phyloP scores from a whole-genome alignment of 2,888 invertebrate species.

The Corbicula japonica region DNA sequence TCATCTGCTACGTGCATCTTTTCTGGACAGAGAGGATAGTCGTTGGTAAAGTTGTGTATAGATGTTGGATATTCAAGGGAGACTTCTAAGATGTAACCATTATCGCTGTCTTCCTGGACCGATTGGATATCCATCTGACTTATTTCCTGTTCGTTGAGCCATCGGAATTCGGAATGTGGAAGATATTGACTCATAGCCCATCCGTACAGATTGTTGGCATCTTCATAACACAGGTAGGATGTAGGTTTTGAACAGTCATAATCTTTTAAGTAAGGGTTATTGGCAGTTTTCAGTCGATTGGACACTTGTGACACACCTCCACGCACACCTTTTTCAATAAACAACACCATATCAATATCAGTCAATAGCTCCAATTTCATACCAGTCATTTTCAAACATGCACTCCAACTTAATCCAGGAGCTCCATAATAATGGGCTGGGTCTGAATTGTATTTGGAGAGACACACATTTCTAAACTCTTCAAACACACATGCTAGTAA shows the following conservation, averaged over 20 bases:
- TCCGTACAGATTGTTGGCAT: slow-evolving; percentile 49
- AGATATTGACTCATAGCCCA: slow-evolving; percentile 34
- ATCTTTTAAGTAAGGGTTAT: slow-evolving; percentile 68
- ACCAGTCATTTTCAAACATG: slow-evolving; percentile 74
- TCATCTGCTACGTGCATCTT: slow-evolving; percentile 19
- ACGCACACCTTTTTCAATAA: slow-evolving; percentile 63
- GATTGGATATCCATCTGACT: slow-evolving; percentile 1
- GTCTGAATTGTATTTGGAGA: slow-evolving; percentile 73
- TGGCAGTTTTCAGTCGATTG: slow-evolving; percentile 74
- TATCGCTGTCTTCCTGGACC: slow-evolving; percentile 6
- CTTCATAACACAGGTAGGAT: slow-evolving; percentile 47
- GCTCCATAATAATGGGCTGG: slow-evolving; percentile 74
- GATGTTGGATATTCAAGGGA: slow-evolving; percentile 47
- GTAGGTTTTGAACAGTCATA: slow-evolving; percentile 58
- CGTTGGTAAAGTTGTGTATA: slow-evolving; percentile 42
- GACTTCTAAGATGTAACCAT: slow-evolving; percentile 48
- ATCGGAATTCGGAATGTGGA: slow-evolving; percentile 45
- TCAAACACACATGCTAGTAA: slow-evolving; percentile 81
- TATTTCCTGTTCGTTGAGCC: slow-evolving; percentile 28
- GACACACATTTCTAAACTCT: slow-evolving; percentile 74
- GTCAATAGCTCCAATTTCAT: slow-evolving; percentile 73
- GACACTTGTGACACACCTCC: slow-evolving; percentile 66
- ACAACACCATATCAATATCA: slow-evolving; percentile 75
- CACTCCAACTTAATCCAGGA: slow-evolving; percentile 81
- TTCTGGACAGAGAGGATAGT: slow-evolving; percentile 52